Percentiles rank a stretch among this genome's conserved stretches.
phyloP scores from a whole-genome alignment of 2,888 invertebrate species.

The Tridacna crocea region DNA sequence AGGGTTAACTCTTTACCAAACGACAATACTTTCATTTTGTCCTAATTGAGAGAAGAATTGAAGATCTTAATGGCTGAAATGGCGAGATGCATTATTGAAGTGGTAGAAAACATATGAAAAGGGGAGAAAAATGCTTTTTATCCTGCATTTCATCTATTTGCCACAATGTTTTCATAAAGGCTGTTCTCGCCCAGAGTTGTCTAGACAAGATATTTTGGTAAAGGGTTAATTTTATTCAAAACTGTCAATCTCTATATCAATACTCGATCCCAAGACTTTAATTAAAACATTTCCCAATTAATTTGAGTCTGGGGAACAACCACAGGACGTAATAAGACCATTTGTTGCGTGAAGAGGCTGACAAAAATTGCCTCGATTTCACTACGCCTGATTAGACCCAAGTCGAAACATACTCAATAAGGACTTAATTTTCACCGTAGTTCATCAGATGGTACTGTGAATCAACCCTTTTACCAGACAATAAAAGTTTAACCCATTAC shows the following conservation, averaged over 20 bases:
- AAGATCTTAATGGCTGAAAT: too few relatives aligned
- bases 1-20: constrained; percentile 18
- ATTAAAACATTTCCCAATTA: constrained; percentile 28
- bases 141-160: too few relatives aligned
- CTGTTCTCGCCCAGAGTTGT: too few relatives aligned
- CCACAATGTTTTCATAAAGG: too few relatives aligned
- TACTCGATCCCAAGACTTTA: constrained; percentile 20
- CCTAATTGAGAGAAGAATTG: too few relatives aligned
- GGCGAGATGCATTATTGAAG: too few relatives aligned
- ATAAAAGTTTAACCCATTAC: constrained; percentile 3
- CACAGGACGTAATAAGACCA: constrained; percentile 39
- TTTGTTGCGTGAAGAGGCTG: constrained; percentile 31
- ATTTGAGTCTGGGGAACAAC: constrained; percentile 19
- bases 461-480: not conserved
- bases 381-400: constrained; percentile 13
- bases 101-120: too few relatives aligned
- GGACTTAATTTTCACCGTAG: constrained; percentile 13
- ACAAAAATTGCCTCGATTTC: constrained; percentile 31
- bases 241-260: constrained; percentile 26
- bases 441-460: constrained; percentile 20
- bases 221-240: constrained; percentile 25
- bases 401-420: constrained; percentile 16
- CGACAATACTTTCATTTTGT: too few relatives aligned
- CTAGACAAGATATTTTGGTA: too few relatives aligned
- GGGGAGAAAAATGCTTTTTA: too few relatives aligned